Base-by-base conservation (phyloP, 2,888 invertebrate species). In the Bombylius discolor region DNA sequence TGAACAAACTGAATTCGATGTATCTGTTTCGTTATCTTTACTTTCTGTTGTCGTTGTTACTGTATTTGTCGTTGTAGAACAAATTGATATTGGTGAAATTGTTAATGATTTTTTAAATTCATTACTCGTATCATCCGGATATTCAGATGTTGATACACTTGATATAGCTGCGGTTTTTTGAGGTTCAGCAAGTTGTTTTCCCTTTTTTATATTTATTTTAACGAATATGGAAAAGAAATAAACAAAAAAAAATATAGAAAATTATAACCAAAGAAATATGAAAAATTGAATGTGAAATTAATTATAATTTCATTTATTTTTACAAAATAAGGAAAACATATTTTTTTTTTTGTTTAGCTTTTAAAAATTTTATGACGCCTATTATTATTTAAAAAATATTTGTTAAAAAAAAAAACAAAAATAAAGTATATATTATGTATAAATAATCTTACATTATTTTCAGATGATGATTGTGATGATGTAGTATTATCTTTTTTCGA, bases 131-230 rank as follows among this genome's bases (percentile, higher is more conserved):
- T 72, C 72, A 62, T 71, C 72, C 65, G 65, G 65, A 63, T 65
- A 65, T 52, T 65, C 62, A 62, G 64, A 63, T 58, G 67, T 66
- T 62, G 69, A 66, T 61, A 69, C 65, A 60, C 69, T 72, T 53
- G 71, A 65, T 39, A 67, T 68, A 52, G 72, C 73, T 12, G 69
- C 72, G 23, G 70, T 70, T 62, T 73, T 71, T 60, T 73, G 74
- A 33, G 74, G 72, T 58, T 74, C 74, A 47, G 72, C 72, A 57
- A 70, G 56, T 62, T 74, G 73, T 56, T 68, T 70, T 54, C 71
- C 68, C 23, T 23, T 23, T 23, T 23, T 23, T 23, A 23, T 3
- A 23, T 23, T 23, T 23, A 23, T 23, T 23, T n/a, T 23, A 23
- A 23, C 23, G 23, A 23, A 23, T 23, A 23, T 23, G 23, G 3